Conservation (phyloP, 2,113 vertebrate genomes). For the Alectura lathami region DNA sequence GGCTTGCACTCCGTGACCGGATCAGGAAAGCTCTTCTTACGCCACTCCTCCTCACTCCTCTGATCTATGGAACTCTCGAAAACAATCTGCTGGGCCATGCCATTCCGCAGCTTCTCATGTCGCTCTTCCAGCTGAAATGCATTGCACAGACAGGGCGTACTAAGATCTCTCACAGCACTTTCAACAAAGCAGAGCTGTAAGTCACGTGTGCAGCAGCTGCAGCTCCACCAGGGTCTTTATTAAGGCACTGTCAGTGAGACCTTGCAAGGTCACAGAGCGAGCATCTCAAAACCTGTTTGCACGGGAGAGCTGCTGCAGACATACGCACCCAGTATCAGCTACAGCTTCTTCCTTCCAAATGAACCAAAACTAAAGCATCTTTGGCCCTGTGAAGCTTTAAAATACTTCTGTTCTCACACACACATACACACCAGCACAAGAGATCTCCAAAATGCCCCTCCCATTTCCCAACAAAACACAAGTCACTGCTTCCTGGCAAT, state of each 20-base stretch:
- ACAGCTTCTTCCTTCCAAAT: background rate
- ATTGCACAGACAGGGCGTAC: background rate
- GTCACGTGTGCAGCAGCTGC: background rate
- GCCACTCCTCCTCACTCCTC: constrained; percentile 85
- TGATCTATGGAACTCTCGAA: constrained; percentile 89
- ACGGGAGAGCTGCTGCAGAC: background rate
- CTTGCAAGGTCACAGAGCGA: background rate
- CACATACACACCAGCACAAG: background rate
- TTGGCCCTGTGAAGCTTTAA: background rate
- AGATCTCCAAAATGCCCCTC: background rate
- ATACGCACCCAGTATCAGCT: background rate
- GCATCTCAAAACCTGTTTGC: background rate
- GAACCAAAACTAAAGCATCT: background rate
- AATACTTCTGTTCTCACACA: background rate
- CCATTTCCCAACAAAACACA: background rate
- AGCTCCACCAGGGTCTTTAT: background rate
- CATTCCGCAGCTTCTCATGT: constrained; percentile 87
- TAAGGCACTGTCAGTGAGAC: background rate
- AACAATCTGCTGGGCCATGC: constrained; percentile 90
- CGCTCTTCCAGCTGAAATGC: constrained; percentile 87
- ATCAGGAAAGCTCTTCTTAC: constrained; percentile 87
- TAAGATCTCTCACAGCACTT: background rate
- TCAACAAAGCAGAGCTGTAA: background rate
- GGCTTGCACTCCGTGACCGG: constrained; percentile 90
- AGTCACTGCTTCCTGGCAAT: background rate